Base-by-base conservation (phyloP, 2,113 vertebrate genomes). In the Xiphophorus couchianus region DNA sequence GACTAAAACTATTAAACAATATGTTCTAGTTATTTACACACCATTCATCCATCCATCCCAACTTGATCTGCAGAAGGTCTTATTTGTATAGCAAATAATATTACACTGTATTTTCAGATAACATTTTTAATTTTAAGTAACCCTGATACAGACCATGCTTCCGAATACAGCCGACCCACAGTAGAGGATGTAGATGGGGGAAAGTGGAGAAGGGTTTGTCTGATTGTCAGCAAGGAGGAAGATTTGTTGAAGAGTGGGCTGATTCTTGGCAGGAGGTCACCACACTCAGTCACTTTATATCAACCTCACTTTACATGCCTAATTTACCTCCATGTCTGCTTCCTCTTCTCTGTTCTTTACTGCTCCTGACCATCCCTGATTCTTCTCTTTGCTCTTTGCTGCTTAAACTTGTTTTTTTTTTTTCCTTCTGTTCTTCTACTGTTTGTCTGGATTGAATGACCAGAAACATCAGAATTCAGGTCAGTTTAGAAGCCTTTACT, bases 251-350 rank as follows among this genome's bases (percentile, higher is more conserved):
- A 80, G 78, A 87, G 82, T 81, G 79, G 81, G 86, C 81, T 73
- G 67, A 70, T 75, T 91, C 86, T 64, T 92, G 86, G 91, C 87
- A 80, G 83, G 82, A 90, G 92, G 91, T 94, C 91, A 91, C 86
- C 90, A 89, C 89, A 88, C 90, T 87, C 90, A 86, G 91, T 94
- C 86, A 85, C 92, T 91, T 89, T 89, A 86, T 85, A 91, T 94
- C 90, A 89, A 86, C 88, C 88, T 91, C 90, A 88, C 85, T 92
- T 92, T 91, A 91, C 89, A 93, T 86, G 92, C 82, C 87, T 91
- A 87, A 91, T 93, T 93, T 90, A 88, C 81, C 84, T 79, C 72
- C 67, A 22, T 10, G 37, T 72, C 80, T 63, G 54, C 54, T 74
- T 51, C 77, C 29, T 12, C 62, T 73, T 63, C 62, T 74, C 71